A percentile compares a stretch with the other conserved stretches of the same genome.
Evolutionary conservation across 2,113 vertebrate species (phyloP).

Genomic region (Castor canadensis): DNA sequence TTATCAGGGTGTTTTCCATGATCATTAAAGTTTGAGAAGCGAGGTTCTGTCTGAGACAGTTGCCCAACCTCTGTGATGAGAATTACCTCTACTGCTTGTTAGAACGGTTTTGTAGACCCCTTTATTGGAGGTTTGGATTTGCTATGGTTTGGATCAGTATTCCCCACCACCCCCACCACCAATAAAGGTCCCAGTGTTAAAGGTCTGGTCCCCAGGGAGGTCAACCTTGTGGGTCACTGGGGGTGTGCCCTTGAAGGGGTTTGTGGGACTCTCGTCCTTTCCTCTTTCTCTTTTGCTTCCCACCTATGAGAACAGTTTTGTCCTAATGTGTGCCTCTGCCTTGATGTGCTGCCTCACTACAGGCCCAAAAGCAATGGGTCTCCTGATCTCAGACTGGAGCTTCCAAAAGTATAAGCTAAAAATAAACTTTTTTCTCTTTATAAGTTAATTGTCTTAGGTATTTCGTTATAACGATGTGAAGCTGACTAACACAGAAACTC

Average conservation of each 20-base stretch:
- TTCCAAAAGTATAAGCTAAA: neutral
- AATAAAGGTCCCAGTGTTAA: neutral
- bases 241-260: neutral
- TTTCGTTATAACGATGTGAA: neutral
- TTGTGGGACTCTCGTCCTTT: neutral
- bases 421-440: neutral
- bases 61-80: neutral
- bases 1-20: neutral
- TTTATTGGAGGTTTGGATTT: neutral
- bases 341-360: neutral
- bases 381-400: neutral
- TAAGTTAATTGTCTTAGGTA: neutral
- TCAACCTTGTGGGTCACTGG: neutral
- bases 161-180: no score
- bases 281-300: neutral
- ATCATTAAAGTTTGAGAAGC: neutral
- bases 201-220: neutral
- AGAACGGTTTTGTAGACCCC: neutral
- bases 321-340: no score
- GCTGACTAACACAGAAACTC: neutral
- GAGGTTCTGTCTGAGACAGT: neutral
- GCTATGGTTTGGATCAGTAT: neutral
- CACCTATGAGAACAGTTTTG: neutral
- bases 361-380: neutral
- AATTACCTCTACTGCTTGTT: neutral